These are phyloP conservation scores for Catalaphyllia jardinei DNA, from an alignment of 64 coral and sea anemone genomes.

Conservation along the genomic window DNA sequence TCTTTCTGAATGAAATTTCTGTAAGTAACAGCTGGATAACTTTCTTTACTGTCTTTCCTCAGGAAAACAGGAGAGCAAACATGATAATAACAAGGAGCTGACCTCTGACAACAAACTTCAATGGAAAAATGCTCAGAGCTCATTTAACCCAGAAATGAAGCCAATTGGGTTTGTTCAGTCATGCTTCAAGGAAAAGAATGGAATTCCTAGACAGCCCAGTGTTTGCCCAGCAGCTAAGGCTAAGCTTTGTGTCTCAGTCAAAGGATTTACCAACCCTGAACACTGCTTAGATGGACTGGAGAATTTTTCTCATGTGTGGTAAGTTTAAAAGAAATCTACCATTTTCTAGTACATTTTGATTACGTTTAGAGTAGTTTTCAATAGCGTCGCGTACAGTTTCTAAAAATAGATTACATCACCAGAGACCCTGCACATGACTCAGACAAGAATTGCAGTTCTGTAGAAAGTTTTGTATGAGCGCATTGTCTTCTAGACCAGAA, in stretches of 20 bases:
- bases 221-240: slow-evolving; percentile 65
- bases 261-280: slow-evolving; percentile 62
- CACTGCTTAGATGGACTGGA: slow-evolving; percentile 66
- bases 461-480: too few relatives aligned
- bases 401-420: too few relatives aligned
- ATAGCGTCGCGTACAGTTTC: too few relatives aligned
- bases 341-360: too few relatives aligned
- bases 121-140: not conserved
- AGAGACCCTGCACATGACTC: too few relatives aligned
- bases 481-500: too few relatives aligned
- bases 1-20: too few relatives aligned
- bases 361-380: too few relatives aligned
- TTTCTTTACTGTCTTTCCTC: not conserved
- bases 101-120: not conserved
- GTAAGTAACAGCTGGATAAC: too few relatives aligned
- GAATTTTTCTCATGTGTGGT: slow-evolving; percentile 80
- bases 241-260: slow-evolving; percentile 26
- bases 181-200: slow-evolving; percentile 81
- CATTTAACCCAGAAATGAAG: not conserved
- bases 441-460: too few relatives aligned
- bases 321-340: not conserved
- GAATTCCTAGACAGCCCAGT: slow-evolving; percentile 63
- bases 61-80: not conserved
- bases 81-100: not conserved
- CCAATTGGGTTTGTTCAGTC: slow-evolving; percentile 70